Base-by-base conservation (phyloP, 2,113 vertebrate species). In the Ctenodactylus gundi region DNA sequence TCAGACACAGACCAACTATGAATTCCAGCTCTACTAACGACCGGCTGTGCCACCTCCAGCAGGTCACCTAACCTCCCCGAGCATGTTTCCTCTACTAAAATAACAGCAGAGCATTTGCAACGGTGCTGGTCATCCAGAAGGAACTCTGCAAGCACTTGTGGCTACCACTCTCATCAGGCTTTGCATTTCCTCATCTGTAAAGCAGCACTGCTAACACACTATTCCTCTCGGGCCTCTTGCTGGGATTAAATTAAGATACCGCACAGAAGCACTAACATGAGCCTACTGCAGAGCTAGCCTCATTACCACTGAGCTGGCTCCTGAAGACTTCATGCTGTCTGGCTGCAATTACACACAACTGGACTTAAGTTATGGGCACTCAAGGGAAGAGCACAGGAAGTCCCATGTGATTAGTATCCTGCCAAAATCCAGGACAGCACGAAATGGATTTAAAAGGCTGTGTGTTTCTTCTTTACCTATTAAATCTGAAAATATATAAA, bases 161-260 rank as follows among this genome's bases (percentile, higher is more conserved):
- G 44, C 29, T 44, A 34, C 23, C 58, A 75, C 53, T 75, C 86
- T 46, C 21, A 83, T 25, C 77, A 93, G 46, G 44, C 60, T 92
- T 92, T 84, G 65, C 36, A 92, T 91, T 39, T 84, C 55, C 77
- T 68, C 39, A 53, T 85, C 55, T 90, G 41, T 53, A 36, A 73
- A 95, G 46, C 20, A 51, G 55, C 20, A 41, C 65, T 90, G 51
- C 78, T 70, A 62, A 67, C 21, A 7, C 5, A n/a, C 18, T 46
- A 67, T 6, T 64, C 62, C 73, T 86, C 88, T 39, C 81, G 10
- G 87, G 49, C 31, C 68, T 67, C 21, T 44, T 51, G 34, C 60
- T 76, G 68, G 75, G 46, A 88, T 87, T 95, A 81, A 76, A 83
- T 78, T 77, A 96, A 78, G 65, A 72, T 68, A 84, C 81, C 62